Evolutionary conservation across 1,140 invertebrate genomes (phyloP).

Genomic region (Trichomalopsis sarcophagae): DNA sequence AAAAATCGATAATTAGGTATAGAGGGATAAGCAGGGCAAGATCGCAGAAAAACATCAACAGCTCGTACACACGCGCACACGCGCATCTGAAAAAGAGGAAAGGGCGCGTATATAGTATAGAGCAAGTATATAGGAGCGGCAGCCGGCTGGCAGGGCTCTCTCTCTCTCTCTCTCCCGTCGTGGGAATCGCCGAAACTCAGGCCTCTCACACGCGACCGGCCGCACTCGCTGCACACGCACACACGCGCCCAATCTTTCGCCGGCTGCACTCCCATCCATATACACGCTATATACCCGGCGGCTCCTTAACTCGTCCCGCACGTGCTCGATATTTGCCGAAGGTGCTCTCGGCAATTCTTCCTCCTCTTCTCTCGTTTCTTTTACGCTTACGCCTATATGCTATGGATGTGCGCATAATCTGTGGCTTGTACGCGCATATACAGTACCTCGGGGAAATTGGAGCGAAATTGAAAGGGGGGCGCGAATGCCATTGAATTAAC

Average conservation of each 20-base stretch:
- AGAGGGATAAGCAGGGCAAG: too few relatives aligned
- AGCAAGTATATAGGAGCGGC: neutral
- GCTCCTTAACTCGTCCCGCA: neutral
- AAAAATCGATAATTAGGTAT: neutral
- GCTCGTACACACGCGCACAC: neutral
- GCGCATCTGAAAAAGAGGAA: neutral
- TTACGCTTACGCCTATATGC: too few relatives aligned
- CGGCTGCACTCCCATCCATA: slow-evolving; percentile 26
- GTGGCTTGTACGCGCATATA: neutral
- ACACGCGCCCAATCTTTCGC: slow-evolving; percentile 6
- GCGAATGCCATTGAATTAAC: too few relatives aligned
- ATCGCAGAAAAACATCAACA: neutral
- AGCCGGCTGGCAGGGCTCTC: slow-evolving; percentile 33
- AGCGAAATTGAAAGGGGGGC: neutral
- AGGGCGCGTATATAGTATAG: neutral
- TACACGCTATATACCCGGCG: neutral
- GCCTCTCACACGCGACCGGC: slow-evolving; percentile 49
- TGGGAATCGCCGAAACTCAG: slow-evolving; percentile 53
- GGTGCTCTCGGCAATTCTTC: neutral
- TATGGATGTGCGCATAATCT: too few relatives aligned
- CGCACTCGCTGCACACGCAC: neutral
- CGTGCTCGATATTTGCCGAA: neutral
- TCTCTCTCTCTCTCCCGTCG: neutral
- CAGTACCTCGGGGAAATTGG: neutral
- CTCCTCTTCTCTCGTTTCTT: neutral